Evolutionary conservation across 2,113 vertebrate genomes (phyloP).

Genomic region (Ameiurus melas): DNA sequence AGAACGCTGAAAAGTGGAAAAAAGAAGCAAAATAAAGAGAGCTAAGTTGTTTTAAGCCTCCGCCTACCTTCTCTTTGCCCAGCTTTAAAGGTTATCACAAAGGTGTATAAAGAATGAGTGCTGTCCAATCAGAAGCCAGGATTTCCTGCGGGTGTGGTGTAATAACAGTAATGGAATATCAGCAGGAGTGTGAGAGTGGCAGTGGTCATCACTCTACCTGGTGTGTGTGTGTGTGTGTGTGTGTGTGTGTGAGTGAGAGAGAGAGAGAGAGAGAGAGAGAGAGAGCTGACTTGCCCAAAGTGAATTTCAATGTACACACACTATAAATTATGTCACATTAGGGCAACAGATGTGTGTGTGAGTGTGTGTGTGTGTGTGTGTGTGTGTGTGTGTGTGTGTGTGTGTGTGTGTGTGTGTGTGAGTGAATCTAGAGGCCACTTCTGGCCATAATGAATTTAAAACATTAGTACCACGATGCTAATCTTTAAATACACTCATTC

Average conservation of each 20-base stretch:
- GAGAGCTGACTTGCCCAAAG: background rate
- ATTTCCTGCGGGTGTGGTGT: background rate
- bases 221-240: too few relatives aligned
- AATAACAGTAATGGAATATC: background rate
- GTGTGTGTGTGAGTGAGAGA: too few relatives aligned
- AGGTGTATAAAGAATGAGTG: background rate
- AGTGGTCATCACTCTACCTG: background rate
- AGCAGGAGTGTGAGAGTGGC: background rate
- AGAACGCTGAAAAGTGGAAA: too few relatives aligned
- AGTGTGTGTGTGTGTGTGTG: background rate
- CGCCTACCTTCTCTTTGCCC: too few relatives aligned
- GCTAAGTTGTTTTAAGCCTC: too few relatives aligned
- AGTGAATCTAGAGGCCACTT: background rate
- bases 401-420: background rate
- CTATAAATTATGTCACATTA: background rate
- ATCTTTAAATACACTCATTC: conserved; percentile 40
- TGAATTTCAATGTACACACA: conserved; percentile 13
- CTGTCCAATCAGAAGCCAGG: background rate
- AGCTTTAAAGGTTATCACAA: too few relatives aligned
- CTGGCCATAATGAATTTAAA: conserved; percentile 20
- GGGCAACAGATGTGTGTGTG: background rate
- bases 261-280: too few relatives aligned
- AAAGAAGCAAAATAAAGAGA: too few relatives aligned
- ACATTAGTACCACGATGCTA: background rate
- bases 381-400: background rate